These are phyloP conservation scores for Dendrolimus pini DNA, from an alignment of 2,888 invertebrate species.

Conservation along the genomic window DNA sequence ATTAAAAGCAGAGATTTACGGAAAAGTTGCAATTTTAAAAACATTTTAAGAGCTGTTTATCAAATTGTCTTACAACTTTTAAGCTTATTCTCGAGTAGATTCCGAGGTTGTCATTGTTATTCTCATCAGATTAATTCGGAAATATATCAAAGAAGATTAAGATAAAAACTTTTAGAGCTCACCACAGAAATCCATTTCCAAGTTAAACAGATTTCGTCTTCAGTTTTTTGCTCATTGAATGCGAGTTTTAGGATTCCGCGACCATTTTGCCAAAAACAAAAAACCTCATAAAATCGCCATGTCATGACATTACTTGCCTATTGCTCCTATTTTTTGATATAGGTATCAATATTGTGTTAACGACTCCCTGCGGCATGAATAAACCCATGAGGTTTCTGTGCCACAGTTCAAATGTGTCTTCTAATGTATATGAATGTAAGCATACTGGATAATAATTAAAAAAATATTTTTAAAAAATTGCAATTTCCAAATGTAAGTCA, in stretches of 20 bases:
- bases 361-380: too few species aligned
- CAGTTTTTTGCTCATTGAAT: conserved; percentile 52
- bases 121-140: conserved; percentile 52
- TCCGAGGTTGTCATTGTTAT: conserved; percentile 14
- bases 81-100: not conserved
- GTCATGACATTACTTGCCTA: too few species aligned
- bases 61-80: conserved; percentile 2
- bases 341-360: too few species aligned
- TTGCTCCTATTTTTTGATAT: too few species aligned
- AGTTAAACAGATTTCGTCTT: conserved; percentile 61
- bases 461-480: too few species aligned
- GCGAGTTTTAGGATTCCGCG: conserved; percentile 22
- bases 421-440: too few species aligned
- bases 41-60: not conserved
- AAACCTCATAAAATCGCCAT: too few species aligned
- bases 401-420: too few species aligned
- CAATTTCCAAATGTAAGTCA: too few species aligned
- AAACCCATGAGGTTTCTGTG: too few species aligned
- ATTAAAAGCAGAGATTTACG: not conserved
- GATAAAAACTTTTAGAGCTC: conserved; percentile 52
- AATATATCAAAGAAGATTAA: conserved; percentile 44
- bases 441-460: too few species aligned
- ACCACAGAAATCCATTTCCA: conserved; percentile 66
- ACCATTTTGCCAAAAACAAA: too few species aligned
- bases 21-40: not conserved